phyloP scores from a whole-genome alignment of 2,888 invertebrate species.

The Ramazzottius varieornatus region DNA sequence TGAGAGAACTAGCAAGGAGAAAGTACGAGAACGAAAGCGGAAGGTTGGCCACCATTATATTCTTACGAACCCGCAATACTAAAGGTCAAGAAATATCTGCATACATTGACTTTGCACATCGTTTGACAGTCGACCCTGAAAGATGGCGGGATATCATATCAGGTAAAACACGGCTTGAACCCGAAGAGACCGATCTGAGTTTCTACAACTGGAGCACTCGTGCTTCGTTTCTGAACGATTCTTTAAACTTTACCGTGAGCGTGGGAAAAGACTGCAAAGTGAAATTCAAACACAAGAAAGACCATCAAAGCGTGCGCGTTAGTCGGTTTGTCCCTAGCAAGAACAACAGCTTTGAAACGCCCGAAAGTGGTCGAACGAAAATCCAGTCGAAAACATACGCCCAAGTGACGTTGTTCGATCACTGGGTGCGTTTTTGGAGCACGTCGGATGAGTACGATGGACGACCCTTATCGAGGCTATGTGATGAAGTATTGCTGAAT shows the following conservation, averaged over 20 bases:
- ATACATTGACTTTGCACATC: slow-evolving; percentile 51
- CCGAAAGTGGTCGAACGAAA: neutral
- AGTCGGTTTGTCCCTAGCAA: neutral
- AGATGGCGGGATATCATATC: slow-evolving; percentile 50
- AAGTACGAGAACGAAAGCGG: neutral
- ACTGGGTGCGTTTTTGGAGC: neutral
- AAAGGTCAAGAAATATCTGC: slow-evolving; percentile 53
- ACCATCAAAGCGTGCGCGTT: neutral
- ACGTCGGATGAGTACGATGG: neutral
- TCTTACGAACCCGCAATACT: slow-evolving; percentile 38
- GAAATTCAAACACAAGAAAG: neutral
- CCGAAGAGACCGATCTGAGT: slow-evolving; percentile 41
- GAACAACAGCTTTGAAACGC: neutral
- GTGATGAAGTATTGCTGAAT: too few species aligned
- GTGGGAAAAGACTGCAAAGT: neutral
- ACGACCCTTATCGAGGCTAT: neutral
- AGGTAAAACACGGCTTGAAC: slow-evolving; percentile 35
- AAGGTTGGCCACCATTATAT: slow-evolving; percentile 34
- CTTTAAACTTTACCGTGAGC: neutral
- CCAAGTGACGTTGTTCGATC: neutral
- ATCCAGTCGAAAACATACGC: neutral
- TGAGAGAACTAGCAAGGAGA: neutral
- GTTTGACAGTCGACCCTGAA: slow-evolving; percentile 37
- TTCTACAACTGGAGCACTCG: slow-evolving; percentile 19
- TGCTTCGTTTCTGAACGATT: neutral